Percentiles rank a stretch among this genome's conserved stretches.
phyloP scores from a whole-genome alignment of 2,113 vertebrate genomes.

The Burhinus bistriatus region DNA sequence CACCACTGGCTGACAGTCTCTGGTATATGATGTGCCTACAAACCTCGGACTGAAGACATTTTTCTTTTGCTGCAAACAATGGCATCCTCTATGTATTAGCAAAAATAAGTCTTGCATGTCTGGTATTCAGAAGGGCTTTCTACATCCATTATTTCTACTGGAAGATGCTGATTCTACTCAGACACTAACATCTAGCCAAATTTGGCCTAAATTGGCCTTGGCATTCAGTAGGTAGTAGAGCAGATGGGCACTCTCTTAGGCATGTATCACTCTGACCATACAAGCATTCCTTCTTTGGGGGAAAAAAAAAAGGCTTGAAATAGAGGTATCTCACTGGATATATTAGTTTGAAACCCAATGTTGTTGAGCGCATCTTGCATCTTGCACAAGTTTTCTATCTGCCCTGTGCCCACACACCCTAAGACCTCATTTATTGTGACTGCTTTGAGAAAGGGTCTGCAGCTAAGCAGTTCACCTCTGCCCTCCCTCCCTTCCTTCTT shows the following conservation, averaged over 20 bases:
- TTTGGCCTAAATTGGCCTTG: background rate
- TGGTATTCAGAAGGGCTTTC: background rate
- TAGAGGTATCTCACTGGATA: background rate
- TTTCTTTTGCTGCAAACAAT: background rate
- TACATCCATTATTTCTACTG: background rate
- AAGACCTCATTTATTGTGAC: background rate
- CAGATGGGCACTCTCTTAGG: background rate
- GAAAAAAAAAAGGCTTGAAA: background rate
- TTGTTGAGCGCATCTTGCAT: background rate
- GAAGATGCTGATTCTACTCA: background rate
- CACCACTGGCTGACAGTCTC: background rate
- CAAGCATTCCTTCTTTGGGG: background rate
- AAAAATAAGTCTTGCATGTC: background rate
- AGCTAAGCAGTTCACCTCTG: background rate
- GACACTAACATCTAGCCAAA: background rate
- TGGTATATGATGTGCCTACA: background rate
- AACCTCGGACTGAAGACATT: background rate
- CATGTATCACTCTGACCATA: background rate
- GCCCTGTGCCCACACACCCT: background rate
- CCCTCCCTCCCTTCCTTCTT: background rate
- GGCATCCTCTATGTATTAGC: background rate
- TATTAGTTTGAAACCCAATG: background rate
- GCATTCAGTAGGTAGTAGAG: background rate
- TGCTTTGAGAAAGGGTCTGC: background rate
- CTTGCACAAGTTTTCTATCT: background rate